Base-by-base conservation (phyloP, 2,797 vertebrate genomes). In the Telmatherina bonti region DNA sequence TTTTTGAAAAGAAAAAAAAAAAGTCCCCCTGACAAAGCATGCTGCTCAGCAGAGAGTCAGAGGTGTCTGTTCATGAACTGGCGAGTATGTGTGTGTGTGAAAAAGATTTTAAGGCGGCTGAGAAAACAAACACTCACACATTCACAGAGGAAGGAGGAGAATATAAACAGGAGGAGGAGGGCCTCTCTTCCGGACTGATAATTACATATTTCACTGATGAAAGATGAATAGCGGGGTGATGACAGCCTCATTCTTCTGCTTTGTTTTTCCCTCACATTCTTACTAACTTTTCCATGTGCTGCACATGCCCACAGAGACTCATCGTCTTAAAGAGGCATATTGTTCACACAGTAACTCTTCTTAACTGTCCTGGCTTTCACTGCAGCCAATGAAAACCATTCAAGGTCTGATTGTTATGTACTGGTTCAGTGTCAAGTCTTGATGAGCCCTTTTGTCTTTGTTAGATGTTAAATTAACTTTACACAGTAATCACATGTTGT, bases 61-160 rank as follows among this genome's bases (percentile, higher is more conserved):
- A 70, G 6, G 51, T 67, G 2, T 80, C 52, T 76, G 60, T 70
- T 77, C 43, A 53, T 72, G 55, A 67, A 65, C 3, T 67, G 53
- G 67, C 72, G 69, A 49, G 29, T 57, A 27, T 72, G 62, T 31
- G 30, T 58, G 56, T 36, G 51, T 57, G 49, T 45, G 57, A 31
- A 24, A n/a, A 59, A 69, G 62, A 20, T 65, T 81, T 82, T 26
- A 61, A 72, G 57, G 54, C 10, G 64, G 53, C 77, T 81, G 78
- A 83, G 79, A 79, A 84, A 83, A 84, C 83, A 85, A 85, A 86
- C 79, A 67, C 57, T 38, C 41, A 76, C 68, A 81, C 78, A 76
- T 81, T 83, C 70, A 79, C 76, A 84, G 74, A 77, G 76, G 72
- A 84, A 54, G 78, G 62, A 64, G 30, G 38, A 65, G 62, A 85